Base-by-base conservation (phyloP, 2,113 vertebrate genomes). In the Seriola quinqueradiata region DNA sequence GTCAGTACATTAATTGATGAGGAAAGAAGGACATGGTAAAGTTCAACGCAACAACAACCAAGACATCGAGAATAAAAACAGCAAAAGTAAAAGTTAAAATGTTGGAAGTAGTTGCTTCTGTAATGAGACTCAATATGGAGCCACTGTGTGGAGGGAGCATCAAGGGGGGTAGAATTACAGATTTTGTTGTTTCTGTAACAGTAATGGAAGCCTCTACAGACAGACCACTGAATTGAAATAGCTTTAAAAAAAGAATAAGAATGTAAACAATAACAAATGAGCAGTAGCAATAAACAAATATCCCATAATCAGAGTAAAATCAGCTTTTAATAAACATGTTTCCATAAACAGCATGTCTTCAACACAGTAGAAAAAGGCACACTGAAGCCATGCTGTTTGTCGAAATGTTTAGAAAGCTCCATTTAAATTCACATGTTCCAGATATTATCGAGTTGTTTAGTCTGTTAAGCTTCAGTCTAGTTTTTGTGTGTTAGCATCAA, bases 91-190 rank as follows among this genome's bases (percentile, higher is more conserved):
- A 16, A 52, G 16, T 16, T 32, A 68, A 67, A 81, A 78, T 8
- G 17, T 48, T 68, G 42, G 17, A n/a, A 63, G 54, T 42, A 57
- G 77, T 12, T 34, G 66, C 58, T 48, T 25, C 28, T 73, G n/a
- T 55, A 21, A 60, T 75, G 79, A 81, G 38, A 57, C 42, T 76
- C 40, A 67, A n/a, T 28, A 55, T 77, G 66, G 54, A 63, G 23
- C 40, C 48, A 58, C 42, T 50, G 70, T 38, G 54, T 14, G 32
- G 54, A 12, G 36, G 52, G 21, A 75, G 59, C 54, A 54, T 59
- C 14, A 36, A 16, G 34, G 25, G 57, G 23, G 46, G n/a, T 4
- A n/a, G 14, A 68, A 11, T n/a, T 60, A 42, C 38, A 52, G 8
- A 64, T 32, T 44, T 16, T 46, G 42, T 74, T 42, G 55, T 71